Base-by-base conservation (phyloP, 2,888 invertebrate genomes). In the Sarcophaga caerulescens region DNA sequence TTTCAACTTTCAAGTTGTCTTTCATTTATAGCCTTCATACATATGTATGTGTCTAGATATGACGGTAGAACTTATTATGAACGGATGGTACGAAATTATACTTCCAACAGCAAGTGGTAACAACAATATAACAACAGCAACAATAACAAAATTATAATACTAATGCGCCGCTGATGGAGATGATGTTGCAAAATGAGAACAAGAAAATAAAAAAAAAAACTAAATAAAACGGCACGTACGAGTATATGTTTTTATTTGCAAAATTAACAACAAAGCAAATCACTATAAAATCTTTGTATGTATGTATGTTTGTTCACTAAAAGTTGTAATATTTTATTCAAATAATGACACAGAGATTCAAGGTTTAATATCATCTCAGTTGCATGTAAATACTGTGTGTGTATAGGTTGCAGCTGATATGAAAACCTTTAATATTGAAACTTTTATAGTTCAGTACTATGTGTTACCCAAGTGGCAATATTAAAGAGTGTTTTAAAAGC, bases 241-340 rank as follows among this genome's bases (percentile, higher is more conserved):
- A n/a, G 0, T 25, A 4, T 59, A 80, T 75, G 79, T n/a, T 84
- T 60, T 71, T 14, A 25, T 68, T 14, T 47, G 47, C 52, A 69
- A 57, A 82, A 82, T 35, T 66, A 82, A 71, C 21, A 79, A 52
- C 68, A 62, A 17, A 63, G 57, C n/a, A 44, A 62, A 44, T 1
- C 10, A 44, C 19, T 52, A 5, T 52, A 52, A 52, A 14, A 52
- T 52, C 12, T 52, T 10, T 52, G 52, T 52, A 17, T 52, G 52
- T 52, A 52, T 52, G 62, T 57, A 84, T 83, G 73, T 73, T 74
- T 84, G 17, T 84, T 69, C 62, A 73, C 69, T 79, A 79, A 81
- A 79, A 79, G 78, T 69, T 69, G 79, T 79, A 84, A 83, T 79
- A 80, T 80, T 84, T 79, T 70, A 65, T 70, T 70, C 8, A 66